Percentiles rank a stretch among this genome's conserved stretches.
Conservation (phyloP, 2,888 invertebrate species). For the Rhaphigaster nebulosa region DNA sequence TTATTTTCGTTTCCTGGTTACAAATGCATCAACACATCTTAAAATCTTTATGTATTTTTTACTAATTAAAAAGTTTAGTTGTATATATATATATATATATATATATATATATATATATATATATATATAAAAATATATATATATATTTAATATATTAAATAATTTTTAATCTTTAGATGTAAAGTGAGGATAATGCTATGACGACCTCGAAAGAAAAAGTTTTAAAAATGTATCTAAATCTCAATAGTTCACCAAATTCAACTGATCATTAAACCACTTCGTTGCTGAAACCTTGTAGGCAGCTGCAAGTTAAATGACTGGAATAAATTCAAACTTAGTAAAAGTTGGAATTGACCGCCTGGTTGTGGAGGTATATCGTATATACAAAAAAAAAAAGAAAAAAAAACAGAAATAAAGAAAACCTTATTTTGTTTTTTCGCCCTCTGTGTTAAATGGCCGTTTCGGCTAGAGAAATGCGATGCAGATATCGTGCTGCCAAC, state of each 20-base stretch:
- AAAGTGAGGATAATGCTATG: no score
- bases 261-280: not conserved
- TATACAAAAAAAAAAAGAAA: not conserved
- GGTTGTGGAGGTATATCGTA: not conserved
- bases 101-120: no score
- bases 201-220: no score
- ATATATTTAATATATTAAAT: no score
- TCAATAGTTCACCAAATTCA: not conserved
- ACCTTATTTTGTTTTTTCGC: not conserved
- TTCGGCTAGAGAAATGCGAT: not conserved
- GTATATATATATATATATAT: no score
- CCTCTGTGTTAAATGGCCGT: not conserved
- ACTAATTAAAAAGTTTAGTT: no score
- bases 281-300: not conserved
- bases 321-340: not conserved
- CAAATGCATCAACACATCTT: not conserved
- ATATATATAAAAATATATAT: no score
- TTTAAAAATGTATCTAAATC: no score
- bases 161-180: no score
- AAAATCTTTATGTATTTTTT: not conserved
- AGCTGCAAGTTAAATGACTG: not conserved
- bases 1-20: constrained; percentile 27
- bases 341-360: not conserved
- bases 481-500: not conserved
- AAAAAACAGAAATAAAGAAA: not conserved